Evolutionary conservation across 2,797 vertebrate species (phyloP), one percentile per base, ranked within the genome.

Genomic region (Semotilus atromaculatus): DNA sequence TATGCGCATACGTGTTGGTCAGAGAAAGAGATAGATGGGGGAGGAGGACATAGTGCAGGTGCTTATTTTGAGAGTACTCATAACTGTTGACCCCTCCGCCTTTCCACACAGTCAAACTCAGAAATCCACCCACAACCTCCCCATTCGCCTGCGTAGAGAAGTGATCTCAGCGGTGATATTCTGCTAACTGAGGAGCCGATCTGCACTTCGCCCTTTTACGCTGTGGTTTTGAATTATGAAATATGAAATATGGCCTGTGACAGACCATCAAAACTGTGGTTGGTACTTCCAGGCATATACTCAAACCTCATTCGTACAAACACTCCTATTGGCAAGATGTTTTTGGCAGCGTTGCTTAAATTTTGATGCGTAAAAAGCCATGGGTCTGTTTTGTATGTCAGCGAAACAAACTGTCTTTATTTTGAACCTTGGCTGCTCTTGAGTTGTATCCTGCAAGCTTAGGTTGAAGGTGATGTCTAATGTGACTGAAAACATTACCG

Each of bases 211-310:
- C 84, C 82, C 40, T 75, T 75, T 72, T 68, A 60, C 81, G 26
- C 67, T 58, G n/a, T 78, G 81, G 45, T 82, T 82, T 80, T 58
- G 77, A 88, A 87, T 87, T 81, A 88, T 85, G 85, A 89, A 88
- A 88, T 81, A 88, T 85, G 85, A 89, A 88, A 88, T 85, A 70
- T 34, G 21, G 78, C 82, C 85, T 77, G 16, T 83, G 81, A 89
- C 84, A 88, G 87, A 80, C 86, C 87, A 84, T 70, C 36, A 82
- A 60, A 84, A 81, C 31, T 72, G 77, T 36, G 64, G 40, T 82
- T 62, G 72, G 84, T 75, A 83, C 75, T 88, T 88, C 31, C 71
- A 85, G 83, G 83, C 80, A 81, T 83, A 83, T 82, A 83, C 67
- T 67, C 48, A 71, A 79, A 81, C 71, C 84, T 86, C 82, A 86